Percentiles rank a stretch among this genome's conserved stretches.
These are phyloP conservation scores for Eurystomus gularis DNA, from an alignment of 2,113 vertebrate genomes.

Conservation along the genomic window DNA sequence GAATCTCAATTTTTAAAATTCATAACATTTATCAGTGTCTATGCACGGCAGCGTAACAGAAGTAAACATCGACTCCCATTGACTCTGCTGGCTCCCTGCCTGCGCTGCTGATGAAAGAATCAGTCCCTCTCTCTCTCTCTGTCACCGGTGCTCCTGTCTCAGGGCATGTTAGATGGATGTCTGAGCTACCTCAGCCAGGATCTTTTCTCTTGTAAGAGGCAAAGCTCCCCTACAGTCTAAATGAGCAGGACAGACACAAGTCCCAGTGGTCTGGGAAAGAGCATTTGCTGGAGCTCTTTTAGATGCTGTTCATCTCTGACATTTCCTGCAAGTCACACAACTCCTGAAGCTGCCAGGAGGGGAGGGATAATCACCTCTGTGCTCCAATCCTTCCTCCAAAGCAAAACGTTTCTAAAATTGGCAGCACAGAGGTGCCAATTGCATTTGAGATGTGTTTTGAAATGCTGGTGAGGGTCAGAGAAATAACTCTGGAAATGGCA, in stretches of 20 bases:
- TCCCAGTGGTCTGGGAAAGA: background rate
- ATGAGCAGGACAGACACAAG: background rate
- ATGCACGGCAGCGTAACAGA: background rate
- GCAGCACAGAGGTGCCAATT: background rate
- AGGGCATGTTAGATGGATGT: constrained; percentile 4
- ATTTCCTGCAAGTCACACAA: background rate
- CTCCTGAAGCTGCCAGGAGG: constrained; percentile 27
- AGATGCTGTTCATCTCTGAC: constrained; percentile 12
- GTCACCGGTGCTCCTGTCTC: background rate
- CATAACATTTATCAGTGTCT: constrained; percentile 62
- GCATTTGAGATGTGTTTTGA: background rate
- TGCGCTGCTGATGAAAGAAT: background rate
- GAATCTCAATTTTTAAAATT: constrained; percentile 61
- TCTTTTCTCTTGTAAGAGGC: background rate
- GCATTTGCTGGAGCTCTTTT: background rate
- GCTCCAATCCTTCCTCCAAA: constrained; percentile 37
- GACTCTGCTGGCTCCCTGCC: background rate
- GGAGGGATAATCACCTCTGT: constrained; percentile 42
- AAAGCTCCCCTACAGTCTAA: constrained; percentile 14
- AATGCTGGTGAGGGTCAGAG: constrained; percentile 23
- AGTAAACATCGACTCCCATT: constrained; percentile 38
- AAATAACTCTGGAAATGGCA: constrained; percentile 29
- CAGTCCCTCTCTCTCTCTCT: background rate
- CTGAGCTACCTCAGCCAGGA: constrained; percentile 6
- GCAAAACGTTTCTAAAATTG: constrained; percentile 47